Conservation (phyloP, 2,113 vertebrate genomes). For the Manacus vitellinus region DNA sequence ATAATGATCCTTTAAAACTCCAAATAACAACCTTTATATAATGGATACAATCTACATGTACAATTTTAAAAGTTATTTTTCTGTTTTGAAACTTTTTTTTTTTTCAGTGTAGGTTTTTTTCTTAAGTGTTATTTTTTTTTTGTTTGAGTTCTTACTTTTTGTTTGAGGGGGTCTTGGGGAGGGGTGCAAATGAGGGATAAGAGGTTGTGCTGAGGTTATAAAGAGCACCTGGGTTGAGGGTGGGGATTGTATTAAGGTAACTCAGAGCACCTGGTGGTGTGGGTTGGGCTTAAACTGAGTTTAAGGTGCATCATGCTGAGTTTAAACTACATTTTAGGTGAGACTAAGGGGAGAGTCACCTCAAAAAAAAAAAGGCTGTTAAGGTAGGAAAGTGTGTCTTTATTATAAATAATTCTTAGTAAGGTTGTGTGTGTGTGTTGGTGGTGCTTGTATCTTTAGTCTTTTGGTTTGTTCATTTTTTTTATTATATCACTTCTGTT, state of each 20-base stretch:
- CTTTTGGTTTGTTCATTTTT: too few relatives aligned
- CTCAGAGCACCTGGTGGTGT: too few relatives aligned
- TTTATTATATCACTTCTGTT: too few relatives aligned
- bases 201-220: accelerated
- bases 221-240: accelerated
- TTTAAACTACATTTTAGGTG: not conserved
- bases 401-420: not conserved
- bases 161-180: accelerated
- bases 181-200: accelerated
- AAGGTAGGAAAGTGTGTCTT: not conserved
- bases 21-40: not conserved
- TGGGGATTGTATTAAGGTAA: too few relatives aligned
- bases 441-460: too few relatives aligned
- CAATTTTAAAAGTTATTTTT: not conserved
- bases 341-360: not conserved
- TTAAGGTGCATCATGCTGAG: too few relatives aligned
- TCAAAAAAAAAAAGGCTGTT: not conserved
- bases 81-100: accelerated
- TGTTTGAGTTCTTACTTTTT: accelerated
- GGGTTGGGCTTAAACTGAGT: not conserved
- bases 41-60: not conserved
- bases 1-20: not conserved
- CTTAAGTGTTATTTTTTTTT: accelerated
- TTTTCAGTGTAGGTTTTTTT: accelerated
- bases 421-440: too few relatives aligned